Percentiles rank a stretch among this genome's conserved stretches.
phyloP scores from a whole-genome alignment of 2,113 vertebrate species.

The Cottus gobio region DNA sequence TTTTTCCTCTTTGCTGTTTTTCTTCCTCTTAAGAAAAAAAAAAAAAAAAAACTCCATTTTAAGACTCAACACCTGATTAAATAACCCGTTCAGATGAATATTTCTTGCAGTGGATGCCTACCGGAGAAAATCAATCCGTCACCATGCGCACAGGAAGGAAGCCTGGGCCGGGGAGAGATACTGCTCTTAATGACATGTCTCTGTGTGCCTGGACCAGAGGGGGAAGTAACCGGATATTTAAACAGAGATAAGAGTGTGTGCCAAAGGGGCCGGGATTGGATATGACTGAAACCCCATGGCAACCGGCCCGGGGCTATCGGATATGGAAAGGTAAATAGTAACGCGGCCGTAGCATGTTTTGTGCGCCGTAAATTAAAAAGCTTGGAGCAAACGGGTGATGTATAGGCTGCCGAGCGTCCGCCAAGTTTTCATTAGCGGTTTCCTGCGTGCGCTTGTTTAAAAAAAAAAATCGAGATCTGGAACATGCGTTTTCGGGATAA shows the following conservation, averaged over 20 bases:
- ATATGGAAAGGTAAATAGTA: conserved; percentile 83
- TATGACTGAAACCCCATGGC: conserved; percentile 76
- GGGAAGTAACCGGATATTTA: conserved; percentile 84
- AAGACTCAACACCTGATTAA: conserved; percentile 51
- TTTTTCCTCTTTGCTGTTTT: conserved; percentile 37
- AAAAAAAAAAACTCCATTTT: neutral
- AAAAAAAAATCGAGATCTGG: conserved; percentile 68
- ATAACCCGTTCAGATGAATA: conserved; percentile 61
- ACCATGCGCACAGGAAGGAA: conserved; percentile 81
- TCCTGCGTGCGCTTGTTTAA: conserved; percentile 61
- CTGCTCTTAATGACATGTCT: conserved; percentile 81
- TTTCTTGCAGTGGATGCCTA: conserved; percentile 73
- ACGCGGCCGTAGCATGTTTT: conserved; percentile 77
- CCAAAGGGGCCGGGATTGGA: conserved; percentile 80
- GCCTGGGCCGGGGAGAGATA: conserved; percentile 74
- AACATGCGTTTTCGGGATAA: conserved; percentile 59
- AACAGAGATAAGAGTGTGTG: conserved; percentile 85
- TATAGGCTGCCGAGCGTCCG: conserved; percentile 52
- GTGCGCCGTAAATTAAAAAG: conserved; percentile 78
- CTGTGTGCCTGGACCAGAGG: conserved; percentile 78
- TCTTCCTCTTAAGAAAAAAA: conserved; percentile 2
- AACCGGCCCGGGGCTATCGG: conserved; percentile 74
- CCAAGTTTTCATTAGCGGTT: conserved; percentile 76
- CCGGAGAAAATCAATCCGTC: conserved; percentile 81
- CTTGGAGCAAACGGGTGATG: conserved; percentile 63